Evolutionary conservation across 2,113 vertebrate genomes (phyloP), one percentile per base, ranked within the genome.

Genomic region (Oncorhynchus nerka): DNA sequence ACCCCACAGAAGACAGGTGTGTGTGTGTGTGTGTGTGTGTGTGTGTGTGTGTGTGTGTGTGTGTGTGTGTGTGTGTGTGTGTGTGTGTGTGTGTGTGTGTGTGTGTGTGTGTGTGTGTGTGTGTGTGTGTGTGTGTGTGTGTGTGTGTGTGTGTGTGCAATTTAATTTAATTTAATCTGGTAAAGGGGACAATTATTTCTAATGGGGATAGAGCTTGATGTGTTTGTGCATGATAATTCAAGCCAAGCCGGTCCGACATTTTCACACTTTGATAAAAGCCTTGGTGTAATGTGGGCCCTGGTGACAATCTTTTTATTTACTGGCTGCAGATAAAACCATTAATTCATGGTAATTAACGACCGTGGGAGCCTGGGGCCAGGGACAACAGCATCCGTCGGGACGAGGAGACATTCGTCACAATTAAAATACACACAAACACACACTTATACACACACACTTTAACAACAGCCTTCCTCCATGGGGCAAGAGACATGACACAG

Each of bases 321-420:
- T 88, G 68, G 82, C 83, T 85, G 78, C 83, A 83, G 86, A 89
- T 91, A 88, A 90, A 91, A 90, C 84, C 89, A 91, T 92, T 91
- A 86, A 89, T 92, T 92, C 85, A 86, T 81, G 77, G 84, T 92
- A 91, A 93, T 92, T 89, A 92, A 92, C 91, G 87, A 89, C 87
- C 81, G 80, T 88, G 85, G 77, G 88, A 85, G 82, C 83, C 81
- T 81, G 83, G 86, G 84, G 80, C 71, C 67, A 78, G 80, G 79
- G 77, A 84, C 80, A 87, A 82, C 71, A 83, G 73, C 89, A 86
- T 85, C 89, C 85, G 22, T 76, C 76, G 89, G 84, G 87, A 89
- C 76, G 79, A 87, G 79, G 84, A 28, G 15, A 83, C 79, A 88
- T 91, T 92, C 81, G 89, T 92, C 91, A 88, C 86, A 83, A 91